Evolutionary conservation across 2,888 invertebrate genomes (phyloP), one percentile per base, ranked within the genome.

Genomic region (Chydorus sphaericus): DNA sequence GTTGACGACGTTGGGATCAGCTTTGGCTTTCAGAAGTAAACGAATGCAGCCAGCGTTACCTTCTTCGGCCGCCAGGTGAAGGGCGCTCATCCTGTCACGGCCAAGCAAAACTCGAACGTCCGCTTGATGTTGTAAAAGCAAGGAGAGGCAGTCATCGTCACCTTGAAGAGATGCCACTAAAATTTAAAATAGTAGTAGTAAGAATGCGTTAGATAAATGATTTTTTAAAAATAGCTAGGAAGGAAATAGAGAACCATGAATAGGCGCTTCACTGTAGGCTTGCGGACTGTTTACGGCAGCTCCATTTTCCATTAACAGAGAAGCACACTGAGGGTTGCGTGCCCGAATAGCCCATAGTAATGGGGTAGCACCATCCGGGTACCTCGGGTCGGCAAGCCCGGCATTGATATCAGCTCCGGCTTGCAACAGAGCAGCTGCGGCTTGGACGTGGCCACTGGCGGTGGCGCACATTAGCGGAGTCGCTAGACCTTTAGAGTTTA

Each of bases 61-160:
- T 63, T 90, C 89, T 66, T 89, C 88, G 0, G 90, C 86, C 5
- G 91, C 88, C 62, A 91, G 71, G 71, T 92, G 91, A 29, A 93
- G 69, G 2, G 91, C 85, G 0, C 91, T 89, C 54, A 83, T 78
- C 64, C 81, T 77, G 3, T 56, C 55, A 11, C 38, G 30, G 0
- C 86, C 85, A 60, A 80, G 74, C 59, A 84, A 83, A 0, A 85
- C 83, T 52, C 82, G 73, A 1, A 85, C 83, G 64, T 88, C 87
- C 1, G 89, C 87, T 23, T 89, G 88, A 62, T 83, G 77, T 56
- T 77, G 78, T 58, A 89, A 72, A 23, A 92, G 73, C 60, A 91
- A 71, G 67, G 80, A 77, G 36, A 85, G 77, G 67, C 81, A 85
- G 39, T 75, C 74, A 1, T 77, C 74, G 36, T 80, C 80, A 1